Conservation (phyloP, 1,140 invertebrate genomes). For the Hyposmocoma kahamanoa region DNA sequence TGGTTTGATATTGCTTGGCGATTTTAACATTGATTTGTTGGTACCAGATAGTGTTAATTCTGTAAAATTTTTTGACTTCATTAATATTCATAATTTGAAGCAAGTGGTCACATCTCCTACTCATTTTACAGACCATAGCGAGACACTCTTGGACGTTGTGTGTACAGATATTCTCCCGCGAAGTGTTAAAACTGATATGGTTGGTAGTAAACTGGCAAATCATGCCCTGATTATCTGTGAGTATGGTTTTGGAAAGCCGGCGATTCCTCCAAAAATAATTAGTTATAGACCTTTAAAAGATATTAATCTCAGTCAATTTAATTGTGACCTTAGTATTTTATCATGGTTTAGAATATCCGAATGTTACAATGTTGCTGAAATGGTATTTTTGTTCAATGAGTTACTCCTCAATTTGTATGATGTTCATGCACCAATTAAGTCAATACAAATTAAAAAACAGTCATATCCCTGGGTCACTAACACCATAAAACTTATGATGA, state of each 20-base stretch:
- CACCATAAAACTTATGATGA: conserved; percentile 7
- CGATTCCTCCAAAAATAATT: background rate
- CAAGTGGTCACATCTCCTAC: background rate
- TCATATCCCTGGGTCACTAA: conserved; percentile 1
- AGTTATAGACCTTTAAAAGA: conserved; percentile 1
- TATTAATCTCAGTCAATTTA: background rate
- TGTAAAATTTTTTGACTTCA: background rate
- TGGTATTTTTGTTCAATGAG: background rate
- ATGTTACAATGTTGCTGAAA: background rate
- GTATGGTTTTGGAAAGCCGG: background rate
- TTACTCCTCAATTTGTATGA: background rate
- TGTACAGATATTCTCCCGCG: conserved; percentile 2
- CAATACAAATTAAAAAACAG: background rate
- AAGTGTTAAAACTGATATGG: background rate
- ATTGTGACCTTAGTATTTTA: background rate
- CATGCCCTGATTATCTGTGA: conserved; percentile 5
- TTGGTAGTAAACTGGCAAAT: background rate
- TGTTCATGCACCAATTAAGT: conserved; percentile 2
- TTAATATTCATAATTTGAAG: conserved; percentile 2
- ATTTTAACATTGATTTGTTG: conserved; percentile 1
- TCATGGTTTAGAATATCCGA: background rate
- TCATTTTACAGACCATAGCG: background rate
- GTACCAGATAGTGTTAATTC: background rate
- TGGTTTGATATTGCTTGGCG: background rate
- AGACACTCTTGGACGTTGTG: conserved; percentile 5